Conservation (phyloP, 2,113 vertebrate species). For the Rhegmatorhina hoffmannsi region DNA sequence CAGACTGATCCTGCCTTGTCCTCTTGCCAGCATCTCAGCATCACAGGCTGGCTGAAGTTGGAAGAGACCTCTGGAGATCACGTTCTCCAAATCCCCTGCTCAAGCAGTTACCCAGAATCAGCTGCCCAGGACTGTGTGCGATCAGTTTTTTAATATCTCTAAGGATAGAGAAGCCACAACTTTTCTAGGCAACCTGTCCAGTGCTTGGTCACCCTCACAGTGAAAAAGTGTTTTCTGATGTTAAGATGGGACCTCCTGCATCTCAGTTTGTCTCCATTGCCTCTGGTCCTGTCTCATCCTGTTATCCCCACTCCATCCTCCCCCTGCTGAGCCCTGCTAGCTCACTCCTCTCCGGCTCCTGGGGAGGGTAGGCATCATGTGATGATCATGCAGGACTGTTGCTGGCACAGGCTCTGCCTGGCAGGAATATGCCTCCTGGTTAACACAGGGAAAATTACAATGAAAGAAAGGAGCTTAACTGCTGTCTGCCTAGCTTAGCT, state of each 20-base stretch:
- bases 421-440: background rate
- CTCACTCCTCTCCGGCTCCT: background rate
- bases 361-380: background rate
- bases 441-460: background rate
- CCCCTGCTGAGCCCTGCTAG: background rate
- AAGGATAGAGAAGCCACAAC: background rate
- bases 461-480: slow-evolving; percentile 25
- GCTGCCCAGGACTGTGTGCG: background rate
- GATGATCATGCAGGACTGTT: background rate
- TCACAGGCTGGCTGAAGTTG: background rate
- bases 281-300: background rate
- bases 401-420: background rate
- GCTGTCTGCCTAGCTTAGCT: slow-evolving; percentile 3
- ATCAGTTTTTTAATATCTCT: background rate
- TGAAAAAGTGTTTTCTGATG: background rate
- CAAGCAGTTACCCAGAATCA: background rate
- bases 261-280: background rate
- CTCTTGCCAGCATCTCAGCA: background rate
- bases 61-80: background rate
- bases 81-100: background rate
- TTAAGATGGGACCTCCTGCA: background rate
- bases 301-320: background rate
- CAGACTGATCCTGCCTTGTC: background rate
- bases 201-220: background rate
- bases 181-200: background rate